These are phyloP conservation scores for Micrastur ruficollis DNA, from an alignment of 2,797 vertebrate species.

Conservation along the genomic window DNA sequence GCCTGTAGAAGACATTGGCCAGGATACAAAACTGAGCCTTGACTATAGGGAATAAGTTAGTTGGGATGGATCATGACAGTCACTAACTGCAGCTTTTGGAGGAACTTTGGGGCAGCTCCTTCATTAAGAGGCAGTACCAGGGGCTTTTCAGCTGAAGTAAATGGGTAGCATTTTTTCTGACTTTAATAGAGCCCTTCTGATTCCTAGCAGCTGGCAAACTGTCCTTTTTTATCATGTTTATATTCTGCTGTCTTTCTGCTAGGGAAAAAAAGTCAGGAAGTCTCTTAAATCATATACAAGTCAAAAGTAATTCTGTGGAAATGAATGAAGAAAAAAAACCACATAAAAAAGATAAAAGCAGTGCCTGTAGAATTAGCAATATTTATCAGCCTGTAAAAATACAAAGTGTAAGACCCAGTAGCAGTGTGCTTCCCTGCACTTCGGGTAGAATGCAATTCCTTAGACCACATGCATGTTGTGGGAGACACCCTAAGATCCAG, in stretches of 20 bases:
- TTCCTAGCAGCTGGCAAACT: background rate
- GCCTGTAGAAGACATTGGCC: background rate
- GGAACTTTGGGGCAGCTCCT: background rate
- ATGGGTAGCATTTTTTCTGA: background rate
- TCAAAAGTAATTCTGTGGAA: background rate
- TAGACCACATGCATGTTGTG: accelerated
- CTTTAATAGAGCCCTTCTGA: background rate
- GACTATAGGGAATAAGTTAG: background rate
- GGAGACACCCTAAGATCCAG: background rate
- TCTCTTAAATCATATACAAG: background rate
- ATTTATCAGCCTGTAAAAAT: background rate
- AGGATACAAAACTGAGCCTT: background rate
- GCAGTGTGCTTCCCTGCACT: background rate
- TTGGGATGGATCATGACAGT: background rate
- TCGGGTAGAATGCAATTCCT: background rate
- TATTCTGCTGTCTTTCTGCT: background rate
- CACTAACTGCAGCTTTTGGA: background rate
- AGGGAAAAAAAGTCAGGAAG: background rate
- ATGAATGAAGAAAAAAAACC: background rate
- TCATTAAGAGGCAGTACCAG: background rate
- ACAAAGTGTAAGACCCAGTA: background rate
- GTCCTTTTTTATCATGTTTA: background rate
- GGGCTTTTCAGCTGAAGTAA: background rate
- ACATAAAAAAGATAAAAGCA: background rate
- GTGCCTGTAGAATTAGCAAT: background rate